Conservation (phyloP, 1,140 invertebrate species). For the Lucilia cuprina region DNA sequence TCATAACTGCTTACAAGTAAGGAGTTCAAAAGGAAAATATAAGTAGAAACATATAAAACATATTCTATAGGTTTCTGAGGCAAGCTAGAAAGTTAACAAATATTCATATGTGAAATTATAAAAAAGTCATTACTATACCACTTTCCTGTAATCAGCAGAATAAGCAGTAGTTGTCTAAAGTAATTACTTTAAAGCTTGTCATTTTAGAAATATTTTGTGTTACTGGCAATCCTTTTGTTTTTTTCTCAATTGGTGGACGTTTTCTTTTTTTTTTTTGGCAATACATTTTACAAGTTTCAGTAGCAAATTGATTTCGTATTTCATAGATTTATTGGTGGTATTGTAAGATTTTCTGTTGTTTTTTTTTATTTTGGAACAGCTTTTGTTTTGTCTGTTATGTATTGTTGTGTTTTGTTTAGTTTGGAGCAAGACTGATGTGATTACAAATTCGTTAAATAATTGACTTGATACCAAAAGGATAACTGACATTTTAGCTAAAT, state of each 20-base stretch:
- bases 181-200: too few relatives aligned
- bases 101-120: too few relatives aligned
- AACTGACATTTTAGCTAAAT: constrained; percentile 34
- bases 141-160: too few relatives aligned
- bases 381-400: background rate
- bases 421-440: constrained; percentile 25
- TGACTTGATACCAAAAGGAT: constrained; percentile 34
- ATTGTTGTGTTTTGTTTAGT: background rate
- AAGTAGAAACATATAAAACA: too few relatives aligned
- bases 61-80: too few relatives aligned
- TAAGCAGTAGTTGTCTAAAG: too few relatives aligned
- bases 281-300: constrained; percentile 28
- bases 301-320: constrained; percentile 39
- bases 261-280: background rate
- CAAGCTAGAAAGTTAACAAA: too few relatives aligned
- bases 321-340: background rate
- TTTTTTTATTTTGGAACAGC: background rate
- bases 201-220: too few relatives aligned
- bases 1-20: too few relatives aligned
- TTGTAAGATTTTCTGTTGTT: background rate
- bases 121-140: too few relatives aligned
- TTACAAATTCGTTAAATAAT: constrained; percentile 34
- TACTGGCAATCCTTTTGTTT: background rate
- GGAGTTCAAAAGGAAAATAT: too few relatives aligned
- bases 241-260: background rate